These are phyloP conservation scores for Drosophila buzzatii DNA, from an alignment of 2,888 invertebrate species.

Conservation along the genomic window DNA sequence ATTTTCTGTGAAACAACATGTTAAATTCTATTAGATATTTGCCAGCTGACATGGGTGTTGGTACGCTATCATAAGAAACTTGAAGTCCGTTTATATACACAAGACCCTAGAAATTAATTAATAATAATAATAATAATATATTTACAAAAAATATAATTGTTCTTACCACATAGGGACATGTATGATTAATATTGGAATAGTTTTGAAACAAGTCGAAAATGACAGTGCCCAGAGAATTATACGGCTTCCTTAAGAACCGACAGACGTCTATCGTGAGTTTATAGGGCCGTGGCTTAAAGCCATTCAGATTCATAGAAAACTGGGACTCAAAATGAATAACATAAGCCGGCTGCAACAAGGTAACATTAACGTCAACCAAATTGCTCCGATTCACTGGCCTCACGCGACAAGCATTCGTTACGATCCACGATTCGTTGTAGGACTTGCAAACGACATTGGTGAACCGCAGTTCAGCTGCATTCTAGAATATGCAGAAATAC, in stretches of 20 bases:
- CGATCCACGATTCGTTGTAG: not conserved
- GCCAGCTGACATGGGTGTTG: not conserved
- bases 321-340: not conserved
- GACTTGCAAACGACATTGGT: not conserved
- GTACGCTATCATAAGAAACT: not conserved
- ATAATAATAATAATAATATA: no score
- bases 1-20: not conserved
- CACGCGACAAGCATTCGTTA: not conserved
- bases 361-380: not conserved
- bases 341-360: not conserved
- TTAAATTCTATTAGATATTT: constrained; percentile 1
- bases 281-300: not conserved
- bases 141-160: no score
- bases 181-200: not conserved
- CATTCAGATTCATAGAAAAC: not conserved
- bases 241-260: not conserved
- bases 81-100: not conserved
- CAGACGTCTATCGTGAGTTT: not conserved
- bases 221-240: not conserved
- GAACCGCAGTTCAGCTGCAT: not conserved
- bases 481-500: not conserved
- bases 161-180: constrained; percentile 1
- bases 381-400: not conserved
- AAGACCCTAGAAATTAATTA: not conserved
- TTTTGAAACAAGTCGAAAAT: not conserved